Percentiles rank a stretch among this genome's conserved stretches.
These are phyloP conservation scores for Calyptomena viridis DNA, from an alignment of 2,113 vertebrate genomes.

Conservation along the genomic window DNA sequence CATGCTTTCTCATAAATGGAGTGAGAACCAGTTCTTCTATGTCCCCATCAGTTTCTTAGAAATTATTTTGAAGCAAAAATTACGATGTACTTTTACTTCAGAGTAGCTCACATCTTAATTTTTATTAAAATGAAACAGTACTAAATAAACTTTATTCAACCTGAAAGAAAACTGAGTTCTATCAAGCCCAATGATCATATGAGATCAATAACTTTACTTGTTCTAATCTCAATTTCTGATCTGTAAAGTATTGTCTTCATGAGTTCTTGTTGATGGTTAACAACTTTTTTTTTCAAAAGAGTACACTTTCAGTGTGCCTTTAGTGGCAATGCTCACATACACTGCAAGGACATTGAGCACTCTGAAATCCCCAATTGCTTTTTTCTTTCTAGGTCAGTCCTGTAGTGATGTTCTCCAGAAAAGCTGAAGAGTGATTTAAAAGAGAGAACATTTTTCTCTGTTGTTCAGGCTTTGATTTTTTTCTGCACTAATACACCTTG, in stretches of 20 bases:
- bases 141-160: not conserved
- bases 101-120: not conserved
- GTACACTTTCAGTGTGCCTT: not conserved
- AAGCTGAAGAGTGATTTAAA: not conserved
- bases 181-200: not conserved
- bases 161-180: not conserved
- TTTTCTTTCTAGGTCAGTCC: conserved; percentile 34
- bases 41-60: not conserved
- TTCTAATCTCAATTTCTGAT: not conserved
- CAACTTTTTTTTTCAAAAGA: not conserved
- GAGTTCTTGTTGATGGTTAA: not conserved
- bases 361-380: not conserved
- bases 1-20: not conserved
- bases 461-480: conserved; percentile 61
- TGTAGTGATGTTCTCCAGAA: conserved; percentile 32
- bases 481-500: not conserved
- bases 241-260: not conserved
- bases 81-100: not conserved
- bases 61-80: not conserved
- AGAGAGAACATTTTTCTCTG: not conserved
- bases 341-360: conserved; percentile 12
- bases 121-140: not conserved
- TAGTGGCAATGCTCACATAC: not conserved
- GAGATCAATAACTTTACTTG: not conserved
- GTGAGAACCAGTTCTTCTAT: not conserved